phyloP scores from a whole-genome alignment of 2,888 invertebrate species.

The Drosophila emarginata region DNA sequence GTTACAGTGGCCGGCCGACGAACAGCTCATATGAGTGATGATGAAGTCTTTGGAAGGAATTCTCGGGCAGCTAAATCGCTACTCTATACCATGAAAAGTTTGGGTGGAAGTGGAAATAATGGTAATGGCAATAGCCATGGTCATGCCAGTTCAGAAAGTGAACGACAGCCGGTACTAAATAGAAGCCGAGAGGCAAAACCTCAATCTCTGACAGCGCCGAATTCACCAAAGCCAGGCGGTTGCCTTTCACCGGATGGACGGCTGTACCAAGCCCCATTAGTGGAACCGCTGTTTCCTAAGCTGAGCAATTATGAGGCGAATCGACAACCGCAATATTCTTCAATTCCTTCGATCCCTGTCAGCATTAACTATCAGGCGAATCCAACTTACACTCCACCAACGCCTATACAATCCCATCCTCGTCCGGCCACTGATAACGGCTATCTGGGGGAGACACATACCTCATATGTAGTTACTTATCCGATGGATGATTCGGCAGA shows the following conservation, averaged over 20 bases:
- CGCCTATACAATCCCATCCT: not conserved
- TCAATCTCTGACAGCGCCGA: slow-evolving; percentile 42
- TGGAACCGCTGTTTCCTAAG: slow-evolving; percentile 80
- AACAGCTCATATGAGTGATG: slow-evolving; percentile 80
- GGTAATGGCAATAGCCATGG: no score
- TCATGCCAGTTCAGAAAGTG: slow-evolving; percentile 46
- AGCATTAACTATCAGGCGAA: slow-evolving; percentile 33
- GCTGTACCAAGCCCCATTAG: slow-evolving; percentile 79
- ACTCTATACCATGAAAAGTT: slow-evolving; percentile 85
- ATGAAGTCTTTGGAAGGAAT: slow-evolving; percentile 83
- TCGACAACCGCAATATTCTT: slow-evolving; percentile 69
- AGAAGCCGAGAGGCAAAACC: slow-evolving; percentile 2
- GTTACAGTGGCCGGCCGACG: slow-evolving; percentile 83
- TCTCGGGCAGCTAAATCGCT: slow-evolving; percentile 84
- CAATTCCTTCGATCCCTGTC: slow-evolving; percentile 19
- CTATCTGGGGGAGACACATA: slow-evolving; percentile 67
- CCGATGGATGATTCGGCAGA: slow-evolving; percentile 72
- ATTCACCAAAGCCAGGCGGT: slow-evolving; percentile 60
- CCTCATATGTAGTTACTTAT: slow-evolving; percentile 75
- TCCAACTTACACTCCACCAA: slow-evolving; percentile 41
- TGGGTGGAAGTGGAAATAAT: slow-evolving; percentile 41
- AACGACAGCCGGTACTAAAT: not conserved
- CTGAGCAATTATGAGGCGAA: slow-evolving; percentile 72
- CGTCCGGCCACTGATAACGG: slow-evolving; percentile 17
- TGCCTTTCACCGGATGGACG: slow-evolving; percentile 80